Conservation (phyloP, 2,797 vertebrate species). For the Galaxias olidus region DNA sequence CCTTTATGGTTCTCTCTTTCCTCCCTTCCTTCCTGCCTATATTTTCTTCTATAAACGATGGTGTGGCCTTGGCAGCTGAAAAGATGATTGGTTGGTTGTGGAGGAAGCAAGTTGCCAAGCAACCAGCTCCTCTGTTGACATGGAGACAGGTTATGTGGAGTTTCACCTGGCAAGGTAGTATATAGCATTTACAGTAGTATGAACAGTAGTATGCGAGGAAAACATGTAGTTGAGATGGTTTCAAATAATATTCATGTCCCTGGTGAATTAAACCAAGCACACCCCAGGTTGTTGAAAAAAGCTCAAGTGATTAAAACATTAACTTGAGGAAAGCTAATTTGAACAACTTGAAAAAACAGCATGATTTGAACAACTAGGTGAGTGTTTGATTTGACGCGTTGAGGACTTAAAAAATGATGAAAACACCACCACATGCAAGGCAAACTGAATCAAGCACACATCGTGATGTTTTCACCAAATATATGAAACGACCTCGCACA, state of each 20-base stretch:
- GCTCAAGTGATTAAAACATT: neutral
- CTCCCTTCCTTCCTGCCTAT: slow-evolving; percentile 46
- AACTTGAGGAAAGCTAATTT: neutral
- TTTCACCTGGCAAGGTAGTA: slow-evolving; percentile 73
- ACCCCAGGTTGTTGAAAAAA: slow-evolving; percentile 21
- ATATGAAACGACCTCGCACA: slow-evolving; percentile 12
- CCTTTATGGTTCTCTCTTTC: slow-evolving; percentile 36
- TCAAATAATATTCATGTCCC: slow-evolving; percentile 2
- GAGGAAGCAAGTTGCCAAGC: slow-evolving; percentile 72
- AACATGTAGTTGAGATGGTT: slow-evolving; percentile 38
- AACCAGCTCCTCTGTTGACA: slow-evolving; percentile 77
- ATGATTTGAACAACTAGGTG: slow-evolving; percentile 8
- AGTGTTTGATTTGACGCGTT: slow-evolving; percentile 13
- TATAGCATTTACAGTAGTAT: slow-evolving; percentile 71
- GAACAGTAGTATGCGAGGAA: slow-evolving; percentile 63
- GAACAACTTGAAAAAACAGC: slow-evolving; percentile 29
- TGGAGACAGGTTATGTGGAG: slow-evolving; percentile 82
- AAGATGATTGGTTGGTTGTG: slow-evolving; percentile 72
- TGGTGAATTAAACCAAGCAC: slow-evolving; percentile 9
- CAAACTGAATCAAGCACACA: slow-evolving; percentile 29
- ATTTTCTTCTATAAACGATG: slow-evolving; percentile 57
- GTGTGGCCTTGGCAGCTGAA: slow-evolving; percentile 68
- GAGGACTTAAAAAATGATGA: slow-evolving; percentile 1
- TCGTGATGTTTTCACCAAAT: slow-evolving; percentile 9
- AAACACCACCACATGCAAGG: slow-evolving; percentile 15